Conservation (phyloP, 2,797 vertebrate genomes). For the Austrolebias charrua region DNA sequence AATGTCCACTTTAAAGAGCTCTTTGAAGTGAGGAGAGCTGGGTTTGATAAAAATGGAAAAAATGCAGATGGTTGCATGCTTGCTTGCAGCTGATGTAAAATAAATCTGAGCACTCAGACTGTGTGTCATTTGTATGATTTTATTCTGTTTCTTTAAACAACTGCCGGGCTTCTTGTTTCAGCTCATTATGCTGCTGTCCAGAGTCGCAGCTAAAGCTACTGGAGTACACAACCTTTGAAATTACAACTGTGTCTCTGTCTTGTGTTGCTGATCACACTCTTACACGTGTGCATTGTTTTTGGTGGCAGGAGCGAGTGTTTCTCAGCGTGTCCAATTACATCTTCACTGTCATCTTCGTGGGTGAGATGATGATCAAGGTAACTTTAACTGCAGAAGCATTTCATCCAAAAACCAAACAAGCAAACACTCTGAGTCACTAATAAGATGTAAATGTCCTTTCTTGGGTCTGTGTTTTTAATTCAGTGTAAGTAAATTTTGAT, state of each 20-base stretch:
- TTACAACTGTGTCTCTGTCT: conserved; percentile 17
- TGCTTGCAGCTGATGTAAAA: conserved; percentile 31
- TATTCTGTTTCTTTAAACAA: conserved; percentile 35
- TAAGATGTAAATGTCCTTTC: conserved; percentile 43
- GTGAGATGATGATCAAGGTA: conserved; percentile 99
- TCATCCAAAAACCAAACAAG: conserved; percentile 21
- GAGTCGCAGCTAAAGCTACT: conserved; percentile 41
- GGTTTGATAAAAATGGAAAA: neutral
- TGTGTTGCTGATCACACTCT: conserved; percentile 19
- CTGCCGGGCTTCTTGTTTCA: conserved; percentile 21
- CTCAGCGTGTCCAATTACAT: conserved; percentile 96
- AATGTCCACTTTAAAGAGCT: neutral
- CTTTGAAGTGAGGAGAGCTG: neutral
- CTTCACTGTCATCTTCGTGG: conserved; percentile 96
- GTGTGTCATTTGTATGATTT: conserved; percentile 29
- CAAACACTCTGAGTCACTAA: too few species aligned
- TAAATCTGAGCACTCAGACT: conserved; percentile 18
- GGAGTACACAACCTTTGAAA: conserved; percentile 28
- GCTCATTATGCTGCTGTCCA: conserved; percentile 34
- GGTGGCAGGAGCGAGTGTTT: conserved; percentile 91
- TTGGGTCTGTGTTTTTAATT: conserved; percentile 20
- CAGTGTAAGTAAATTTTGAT: conserved; percentile 14
- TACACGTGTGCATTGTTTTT: conserved; percentile 43
- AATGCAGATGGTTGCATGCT: conserved; percentile 17
- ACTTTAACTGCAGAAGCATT: conserved; percentile 53